These are phyloP conservation scores for Pterobdella sp. DNA, from an alignment of 2,888 invertebrate species.

Conservation along the genomic window DNA sequence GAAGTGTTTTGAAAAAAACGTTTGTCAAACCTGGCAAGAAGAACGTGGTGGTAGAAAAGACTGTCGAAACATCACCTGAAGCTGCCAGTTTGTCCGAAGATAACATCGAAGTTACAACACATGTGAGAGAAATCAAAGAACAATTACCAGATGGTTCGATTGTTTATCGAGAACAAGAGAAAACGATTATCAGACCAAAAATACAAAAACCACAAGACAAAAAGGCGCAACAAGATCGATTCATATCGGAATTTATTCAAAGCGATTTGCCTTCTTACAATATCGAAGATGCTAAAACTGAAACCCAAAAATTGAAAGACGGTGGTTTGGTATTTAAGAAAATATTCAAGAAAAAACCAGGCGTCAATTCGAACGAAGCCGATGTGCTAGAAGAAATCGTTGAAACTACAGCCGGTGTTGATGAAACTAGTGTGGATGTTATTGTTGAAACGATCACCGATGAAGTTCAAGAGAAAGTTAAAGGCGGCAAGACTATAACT, in stretches of 20 bases:
- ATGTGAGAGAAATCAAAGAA: constrained; percentile 4
- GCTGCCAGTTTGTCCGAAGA: background rate
- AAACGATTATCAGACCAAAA: background rate
- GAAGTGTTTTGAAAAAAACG: constrained; percentile 3
- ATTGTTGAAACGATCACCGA: constrained; percentile 1
- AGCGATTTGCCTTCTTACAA: constrained; percentile 19
- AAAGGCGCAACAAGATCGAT: constrained; percentile 14
- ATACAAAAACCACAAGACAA: background rate
- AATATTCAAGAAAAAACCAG: constrained; percentile 13
- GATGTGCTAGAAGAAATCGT: constrained; percentile 21
- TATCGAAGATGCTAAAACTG: background rate
- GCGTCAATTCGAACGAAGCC: background rate
- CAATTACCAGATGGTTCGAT: constrained; percentile 5
- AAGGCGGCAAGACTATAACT: background rate
- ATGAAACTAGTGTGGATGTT: constrained; percentile 9
- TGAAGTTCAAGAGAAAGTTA: background rate
- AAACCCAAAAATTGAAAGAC: background rate
- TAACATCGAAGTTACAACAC: constrained; percentile 1
- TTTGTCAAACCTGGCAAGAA: background rate
- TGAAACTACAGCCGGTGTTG: constrained; percentile 10
- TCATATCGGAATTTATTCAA: constrained; percentile 10
- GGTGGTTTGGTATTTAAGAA: constrained; percentile 11
- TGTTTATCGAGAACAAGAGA: background rate
- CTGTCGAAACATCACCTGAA: background rate
- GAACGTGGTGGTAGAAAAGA: constrained; percentile 2